Evolutionary conservation across 92 coral and sea anemone species (phyloP), one percentile per base, ranked within the genome.

Genomic region (Parazoanthus darwini): DNA sequence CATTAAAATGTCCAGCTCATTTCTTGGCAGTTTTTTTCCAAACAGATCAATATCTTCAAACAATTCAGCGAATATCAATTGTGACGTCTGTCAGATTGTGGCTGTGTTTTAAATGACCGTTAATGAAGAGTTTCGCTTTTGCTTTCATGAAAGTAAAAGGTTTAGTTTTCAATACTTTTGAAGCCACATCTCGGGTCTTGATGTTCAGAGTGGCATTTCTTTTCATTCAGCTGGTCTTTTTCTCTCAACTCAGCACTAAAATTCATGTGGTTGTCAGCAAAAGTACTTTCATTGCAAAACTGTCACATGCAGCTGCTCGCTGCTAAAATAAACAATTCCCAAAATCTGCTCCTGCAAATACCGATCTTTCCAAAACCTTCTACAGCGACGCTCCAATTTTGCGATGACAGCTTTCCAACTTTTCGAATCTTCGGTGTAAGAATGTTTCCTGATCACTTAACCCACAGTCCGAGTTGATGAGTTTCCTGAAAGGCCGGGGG

Each of bases 291-390:
- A n/a, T 50, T 76, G 6, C 26, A 39, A 76, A 54, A 37, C 43
- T 22, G 42, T 76, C 80, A 76, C 9, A 42, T 37, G 13, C 80
- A 76, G 80, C 80, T 76, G 80, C 46, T 74, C 80, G 50, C 29
- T 22, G 26, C 54, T 3, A 76, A 36, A 39, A 76, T 29, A 76
- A 37, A 76, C 51, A 76, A 33, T 39, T 76, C 16, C 51, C n/a
- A 37, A 39, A 76, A 20, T 37, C 33, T 39, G 11, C 23, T 14
- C 65, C n/a, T 38, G 22, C 35, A 23, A 79, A 79, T 2, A 20
- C 10, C 10, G 65, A 14, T 14, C 20, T 79, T 48, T n/a, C 20
- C 82, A 79, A 79, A 79, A 2, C 14, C 23, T 18, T 48, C 20
- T 33, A 8, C 50, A 46, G 26, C 36, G 42, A 20, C 56, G 11